Percentiles rank a stretch among this genome's conserved stretches.
Conservation (phyloP, 2,113 vertebrate genomes). For the Emydocephalus ijimae region DNA sequence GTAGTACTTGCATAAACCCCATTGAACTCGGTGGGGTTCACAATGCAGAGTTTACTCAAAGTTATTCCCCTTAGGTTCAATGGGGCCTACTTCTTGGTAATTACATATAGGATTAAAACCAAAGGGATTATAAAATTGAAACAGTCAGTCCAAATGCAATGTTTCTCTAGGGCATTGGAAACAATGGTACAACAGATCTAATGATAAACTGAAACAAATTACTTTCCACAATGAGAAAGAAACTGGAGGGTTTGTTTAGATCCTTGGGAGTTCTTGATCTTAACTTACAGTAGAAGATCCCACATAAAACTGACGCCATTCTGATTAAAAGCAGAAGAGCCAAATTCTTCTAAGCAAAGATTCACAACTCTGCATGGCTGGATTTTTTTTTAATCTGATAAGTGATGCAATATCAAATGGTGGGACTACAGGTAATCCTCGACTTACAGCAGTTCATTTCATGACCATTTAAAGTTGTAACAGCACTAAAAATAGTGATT, state of each 20-base stretch:
- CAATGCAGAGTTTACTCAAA: background rate
- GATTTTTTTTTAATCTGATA: background rate
- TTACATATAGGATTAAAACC: background rate
- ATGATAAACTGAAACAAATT: constrained; percentile 50
- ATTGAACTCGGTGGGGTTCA: background rate
- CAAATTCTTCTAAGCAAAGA: constrained; percentile 23
- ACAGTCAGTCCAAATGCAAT: constrained; percentile 50
- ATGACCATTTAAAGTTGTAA: background rate
- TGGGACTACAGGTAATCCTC: background rate
- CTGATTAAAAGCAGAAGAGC: constrained; percentile 51
- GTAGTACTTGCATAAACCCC: background rate
- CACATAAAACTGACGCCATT: constrained; percentile 48
- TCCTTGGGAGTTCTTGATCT: constrained; percentile 58
- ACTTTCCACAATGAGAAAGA: constrained; percentile 41
- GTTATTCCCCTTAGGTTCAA: background rate
- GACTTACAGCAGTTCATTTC: background rate
- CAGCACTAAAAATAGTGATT: background rate
- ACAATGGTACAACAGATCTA: constrained; percentile 46
- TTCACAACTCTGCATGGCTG: constrained; percentile 23
- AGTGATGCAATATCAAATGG: background rate
- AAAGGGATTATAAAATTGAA: background rate
- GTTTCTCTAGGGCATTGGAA: constrained; percentile 42
- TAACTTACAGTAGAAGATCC: constrained; percentile 60
- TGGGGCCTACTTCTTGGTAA: background rate
- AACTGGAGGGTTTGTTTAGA: constrained; percentile 57